A percentile compares a stretch with the other conserved stretches of the same genome.
phyloP scores from a whole-genome alignment of 2,797 vertebrate species.

The Bucorvus abyssinicus region DNA sequence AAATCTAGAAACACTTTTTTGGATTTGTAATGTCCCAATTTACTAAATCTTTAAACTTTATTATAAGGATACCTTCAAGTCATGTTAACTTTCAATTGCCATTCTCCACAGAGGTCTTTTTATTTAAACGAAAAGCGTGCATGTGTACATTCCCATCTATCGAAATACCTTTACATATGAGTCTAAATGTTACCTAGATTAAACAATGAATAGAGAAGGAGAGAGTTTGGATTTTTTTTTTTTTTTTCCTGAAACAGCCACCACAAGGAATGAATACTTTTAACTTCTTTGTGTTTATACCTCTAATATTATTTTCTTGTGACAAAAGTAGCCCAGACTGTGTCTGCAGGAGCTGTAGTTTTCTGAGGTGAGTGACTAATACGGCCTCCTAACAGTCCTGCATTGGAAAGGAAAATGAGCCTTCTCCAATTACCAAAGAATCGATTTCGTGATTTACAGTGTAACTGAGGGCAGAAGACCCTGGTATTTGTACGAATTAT shows the following conservation, averaged over 20 bases:
- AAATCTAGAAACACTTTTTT: conserved; percentile 68
- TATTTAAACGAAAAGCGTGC: conserved; percentile 70
- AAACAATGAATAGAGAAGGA: conserved; percentile 18
- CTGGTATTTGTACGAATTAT: conserved; percentile 71
- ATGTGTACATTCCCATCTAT: conserved; percentile 60
- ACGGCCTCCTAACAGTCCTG: neutral
- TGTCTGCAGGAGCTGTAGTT: neutral
- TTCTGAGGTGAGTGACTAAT: neutral
- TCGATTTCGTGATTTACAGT: conserved; percentile 61
- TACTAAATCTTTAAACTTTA: conserved; percentile 67
- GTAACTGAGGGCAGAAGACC: conserved; percentile 55
- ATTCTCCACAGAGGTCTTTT: conserved; percentile 61
- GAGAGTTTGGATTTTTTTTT: neutral
- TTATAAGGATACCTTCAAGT: conserved; percentile 63
- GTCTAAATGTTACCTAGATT: conserved; percentile 37
- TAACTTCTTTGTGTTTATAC: neutral
- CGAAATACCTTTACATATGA: conserved; percentile 24
- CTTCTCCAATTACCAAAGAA: conserved; percentile 75
- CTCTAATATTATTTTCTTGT: neutral
- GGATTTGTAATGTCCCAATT: conserved; percentile 68
- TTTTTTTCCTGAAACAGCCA: neutral
- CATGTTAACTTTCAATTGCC: conserved; percentile 57
- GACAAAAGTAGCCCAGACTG: neutral
- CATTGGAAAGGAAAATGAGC: conserved; percentile 48
- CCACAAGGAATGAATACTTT: neutral